Evolutionary conservation across 2,113 vertebrate genomes (phyloP).

Genomic region (Calypte anna): DNA sequence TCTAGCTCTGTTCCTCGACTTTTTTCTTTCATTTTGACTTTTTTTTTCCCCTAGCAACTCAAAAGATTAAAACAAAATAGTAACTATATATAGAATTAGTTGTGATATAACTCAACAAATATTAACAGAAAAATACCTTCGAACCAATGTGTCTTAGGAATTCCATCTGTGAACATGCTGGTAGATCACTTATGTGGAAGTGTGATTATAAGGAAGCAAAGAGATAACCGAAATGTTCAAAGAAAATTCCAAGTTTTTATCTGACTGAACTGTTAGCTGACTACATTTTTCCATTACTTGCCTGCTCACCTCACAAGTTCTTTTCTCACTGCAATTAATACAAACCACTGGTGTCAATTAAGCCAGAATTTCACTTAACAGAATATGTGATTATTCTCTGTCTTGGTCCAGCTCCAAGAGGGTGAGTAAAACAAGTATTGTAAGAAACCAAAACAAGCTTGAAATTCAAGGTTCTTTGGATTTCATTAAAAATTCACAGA

Average conservation of each 20-base stretch:
- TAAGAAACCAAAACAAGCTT: background rate
- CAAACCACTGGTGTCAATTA: background rate
- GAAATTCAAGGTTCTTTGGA: background rate
- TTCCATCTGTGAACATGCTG: background rate
- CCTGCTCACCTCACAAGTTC: background rate
- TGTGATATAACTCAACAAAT: background rate
- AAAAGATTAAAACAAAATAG: too few species aligned
- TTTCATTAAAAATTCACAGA: background rate
- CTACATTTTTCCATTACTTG: background rate
- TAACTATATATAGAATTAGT: background rate
- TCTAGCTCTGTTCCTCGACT: background rate
- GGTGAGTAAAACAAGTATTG: background rate
- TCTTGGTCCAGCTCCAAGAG: background rate
- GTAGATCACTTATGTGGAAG: background rate
- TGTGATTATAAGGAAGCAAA: background rate
- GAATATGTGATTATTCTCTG: background rate
- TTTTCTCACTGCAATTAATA: background rate
- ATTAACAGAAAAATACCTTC: background rate
- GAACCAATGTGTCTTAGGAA: background rate
- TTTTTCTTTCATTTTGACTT: background rate
- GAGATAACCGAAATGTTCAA: background rate
- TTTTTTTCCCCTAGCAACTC: background rate
- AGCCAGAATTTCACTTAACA: background rate
- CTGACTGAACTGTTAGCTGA: background rate
- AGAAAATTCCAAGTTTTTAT: background rate